Evolutionary conservation across 2,797 vertebrate genomes (phyloP).

Genomic region (Nothura maculosa): DNA sequence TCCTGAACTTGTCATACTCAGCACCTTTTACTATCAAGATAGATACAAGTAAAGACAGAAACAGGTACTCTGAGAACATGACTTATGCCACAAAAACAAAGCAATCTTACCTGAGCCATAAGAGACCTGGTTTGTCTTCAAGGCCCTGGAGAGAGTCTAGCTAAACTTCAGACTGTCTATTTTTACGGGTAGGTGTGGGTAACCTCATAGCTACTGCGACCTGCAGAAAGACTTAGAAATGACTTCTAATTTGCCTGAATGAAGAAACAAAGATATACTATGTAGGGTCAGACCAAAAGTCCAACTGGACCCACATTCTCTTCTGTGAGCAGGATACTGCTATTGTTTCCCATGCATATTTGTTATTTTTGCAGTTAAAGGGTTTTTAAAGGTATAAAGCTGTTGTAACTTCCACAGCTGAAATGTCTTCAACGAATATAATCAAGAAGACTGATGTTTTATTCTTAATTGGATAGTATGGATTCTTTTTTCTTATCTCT

Average conservation of each 20-base stretch:
- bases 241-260: background rate
- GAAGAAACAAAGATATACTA: background rate
- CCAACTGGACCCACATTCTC: background rate
- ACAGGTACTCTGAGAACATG: background rate
- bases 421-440: constrained; percentile 36
- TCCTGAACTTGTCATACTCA: background rate
- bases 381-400: background rate
- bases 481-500: constrained; percentile 74
- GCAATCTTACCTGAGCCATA: background rate
- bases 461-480: constrained; percentile 75
- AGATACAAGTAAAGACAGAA: background rate
- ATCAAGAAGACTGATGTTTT: constrained; percentile 75
- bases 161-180: background rate
- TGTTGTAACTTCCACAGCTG: background rate
- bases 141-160: background rate
- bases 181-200: background rate
- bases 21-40: background rate
- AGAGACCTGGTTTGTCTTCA: background rate
- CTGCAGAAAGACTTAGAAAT: background rate
- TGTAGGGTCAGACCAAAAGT: background rate
- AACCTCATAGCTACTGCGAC: background rate
- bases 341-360: background rate
- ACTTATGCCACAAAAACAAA: background rate
- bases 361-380: background rate
- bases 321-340: background rate